Base-by-base conservation (phyloP, 2,113 vertebrate species). In the Oenanthe melanoleuca region DNA sequence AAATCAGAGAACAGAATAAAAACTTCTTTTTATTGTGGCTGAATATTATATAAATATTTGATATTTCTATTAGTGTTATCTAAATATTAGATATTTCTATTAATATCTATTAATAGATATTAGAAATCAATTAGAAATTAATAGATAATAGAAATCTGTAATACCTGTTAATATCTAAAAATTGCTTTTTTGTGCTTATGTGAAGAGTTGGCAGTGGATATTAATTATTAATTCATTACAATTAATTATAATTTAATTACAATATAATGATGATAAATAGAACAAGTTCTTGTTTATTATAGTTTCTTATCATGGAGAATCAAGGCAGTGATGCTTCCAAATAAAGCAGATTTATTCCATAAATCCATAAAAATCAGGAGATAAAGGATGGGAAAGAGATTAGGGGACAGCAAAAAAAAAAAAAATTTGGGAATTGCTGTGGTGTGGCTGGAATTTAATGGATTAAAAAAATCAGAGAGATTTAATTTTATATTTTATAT, bases 81-180 rank as follows among this genome's bases (percentile, higher is more conserved):
- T 50, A 8, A 24, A 18, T 34, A 21, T 56, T 56, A 12, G 40
- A 22, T 57, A 22, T 45, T 73, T 40, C 40, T 40, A 40, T 44
- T 72, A 21, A 6, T 12, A 50, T 21, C 5, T 65, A 24, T 65
- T 65, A 8, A 47, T 47, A 47, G n/a, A n/a, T n/a, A n/a, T n/a
- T n/a, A n/a, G n/a, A n/a, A n/a, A n/a, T n/a, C n/a, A n/a, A n/a
- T n/a, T n/a, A n/a, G n/a, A n/a, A n/a, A n/a, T n/a, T n/a, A n/a
- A n/a, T 22, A 12, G 44, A 34, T n/a, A n/a, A 34, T 28, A 28
- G 24, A 9, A 28, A 22, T 8, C 10, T 34, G 2, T 18, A 29
- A 23, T 45, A 5, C 6, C 24, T 29, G 5, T 37, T 37, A 33
- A 0, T 26, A 14, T 11, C 5, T 77, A 4, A 37, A 37, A 49